Percentiles rank a stretch among this genome's conserved stretches.
Evolutionary conservation across 2,797 vertebrate genomes (phyloP).

Genomic region (Nannoperca obscura): DNA sequence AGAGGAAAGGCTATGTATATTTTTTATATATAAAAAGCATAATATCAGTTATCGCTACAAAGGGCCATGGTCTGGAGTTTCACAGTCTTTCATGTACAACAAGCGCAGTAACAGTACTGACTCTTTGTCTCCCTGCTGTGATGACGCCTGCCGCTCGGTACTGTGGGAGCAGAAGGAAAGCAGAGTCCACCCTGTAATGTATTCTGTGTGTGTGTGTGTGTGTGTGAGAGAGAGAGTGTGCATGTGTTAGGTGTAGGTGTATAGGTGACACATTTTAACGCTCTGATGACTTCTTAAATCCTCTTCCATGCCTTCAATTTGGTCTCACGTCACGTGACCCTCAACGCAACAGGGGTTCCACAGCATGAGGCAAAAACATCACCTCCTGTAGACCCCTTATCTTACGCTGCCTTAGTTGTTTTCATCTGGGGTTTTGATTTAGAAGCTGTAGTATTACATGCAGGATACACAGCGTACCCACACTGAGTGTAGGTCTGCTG

Average conservation of each 20-base stretch:
- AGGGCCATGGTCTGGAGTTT: slow-evolving; percentile 82
- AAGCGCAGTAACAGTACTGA: slow-evolving; percentile 55
- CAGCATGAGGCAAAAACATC: slow-evolving; percentile 49
- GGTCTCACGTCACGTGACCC: slow-evolving; percentile 49
- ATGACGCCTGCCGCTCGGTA: slow-evolving; percentile 66
- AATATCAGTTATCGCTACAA: slow-evolving; percentile 78
- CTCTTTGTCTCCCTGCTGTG: slow-evolving; percentile 63
- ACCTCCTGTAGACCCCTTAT: slow-evolving; percentile 34
- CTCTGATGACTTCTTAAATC: slow-evolving; percentile 54
- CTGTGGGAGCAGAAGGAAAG: slow-evolving; percentile 69
- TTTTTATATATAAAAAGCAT: slow-evolving; percentile 72
- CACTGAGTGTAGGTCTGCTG: slow-evolving; percentile 31
- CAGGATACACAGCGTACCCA: slow-evolving; percentile 21
- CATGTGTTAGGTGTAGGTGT: slow-evolving; percentile 36
- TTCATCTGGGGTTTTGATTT: slow-evolving; percentile 34
- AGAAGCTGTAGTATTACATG: slow-evolving; percentile 37
- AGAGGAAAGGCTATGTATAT: slow-evolving; percentile 66
- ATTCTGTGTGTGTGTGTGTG: slow-evolving; percentile 32
- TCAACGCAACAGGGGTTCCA: slow-evolving; percentile 44
- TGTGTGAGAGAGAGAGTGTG: slow-evolving; percentile 18
- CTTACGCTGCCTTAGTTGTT: slow-evolving; percentile 38
- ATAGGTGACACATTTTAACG: slow-evolving; percentile 48
- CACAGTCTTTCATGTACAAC: slow-evolving; percentile 77
- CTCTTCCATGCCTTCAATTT: slow-evolving; percentile 43
- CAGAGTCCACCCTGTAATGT: slow-evolving; percentile 63